A percentile compares a stretch with the other conserved stretches of the same genome.
phyloP scores from a whole-genome alignment of 2,888 invertebrate species.

The Choreutis nemorana region DNA sequence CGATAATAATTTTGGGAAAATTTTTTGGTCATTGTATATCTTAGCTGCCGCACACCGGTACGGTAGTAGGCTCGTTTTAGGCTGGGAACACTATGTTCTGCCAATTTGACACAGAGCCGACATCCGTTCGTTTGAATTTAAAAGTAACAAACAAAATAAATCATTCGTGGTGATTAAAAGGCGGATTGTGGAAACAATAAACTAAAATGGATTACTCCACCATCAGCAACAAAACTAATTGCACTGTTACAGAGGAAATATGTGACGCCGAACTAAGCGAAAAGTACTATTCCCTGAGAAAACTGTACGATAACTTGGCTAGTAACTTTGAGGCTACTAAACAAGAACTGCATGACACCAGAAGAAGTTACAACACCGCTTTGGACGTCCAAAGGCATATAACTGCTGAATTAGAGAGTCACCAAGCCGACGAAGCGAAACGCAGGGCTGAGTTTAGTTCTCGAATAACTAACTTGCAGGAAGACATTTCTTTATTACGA shows the following conservation, averaged over 20 bases:
- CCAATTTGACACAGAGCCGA: too few relatives aligned
- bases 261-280: conserved; percentile 46
- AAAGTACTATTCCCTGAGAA: conserved; percentile 43
- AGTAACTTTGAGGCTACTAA: conserved; percentile 40
- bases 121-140: too few relatives aligned
- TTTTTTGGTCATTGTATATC: too few relatives aligned
- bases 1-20: too few relatives aligned
- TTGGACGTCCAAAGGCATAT: conserved; percentile 52
- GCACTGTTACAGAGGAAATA: conserved; percentile 41
- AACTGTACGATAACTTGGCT: conserved; percentile 42
- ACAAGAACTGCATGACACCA: conserved; percentile 52
- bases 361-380: conserved; percentile 47
- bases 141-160: too few relatives aligned
- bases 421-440: conserved; percentile 40
- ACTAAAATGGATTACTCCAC: conserved; percentile 53
- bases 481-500: conserved; percentile 39
- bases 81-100: too few relatives aligned
- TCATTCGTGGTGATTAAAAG: too few relatives aligned
- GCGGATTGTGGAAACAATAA: neutral
- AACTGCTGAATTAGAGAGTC: conserved; percentile 42
- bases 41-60: too few relatives aligned
- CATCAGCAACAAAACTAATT: conserved; percentile 43
- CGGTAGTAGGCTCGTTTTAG: too few relatives aligned
- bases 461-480: conserved; percentile 37
- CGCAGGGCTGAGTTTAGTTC: conserved; percentile 29